Evolutionary conservation across 2,888 invertebrate species (phyloP).

Genomic region (Spatulosminthurus flaviceps): DNA sequence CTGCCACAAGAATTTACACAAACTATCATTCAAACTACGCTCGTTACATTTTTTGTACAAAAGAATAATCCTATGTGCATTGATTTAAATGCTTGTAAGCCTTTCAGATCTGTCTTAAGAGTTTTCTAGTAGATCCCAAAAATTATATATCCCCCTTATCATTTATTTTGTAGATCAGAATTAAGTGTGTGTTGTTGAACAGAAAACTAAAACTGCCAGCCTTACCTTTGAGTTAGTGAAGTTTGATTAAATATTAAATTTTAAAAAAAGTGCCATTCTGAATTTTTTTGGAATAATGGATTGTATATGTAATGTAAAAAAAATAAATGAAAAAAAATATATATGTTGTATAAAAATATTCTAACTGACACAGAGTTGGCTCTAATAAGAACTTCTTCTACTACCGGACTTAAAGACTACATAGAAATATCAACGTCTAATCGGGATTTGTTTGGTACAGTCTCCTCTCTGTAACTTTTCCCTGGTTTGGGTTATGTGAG

Average conservation of each 20-base stretch:
- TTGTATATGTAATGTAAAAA: not conserved
- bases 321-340: not conserved
- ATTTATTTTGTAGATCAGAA: not conserved
- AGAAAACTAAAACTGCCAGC: not conserved
- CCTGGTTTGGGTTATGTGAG: not conserved
- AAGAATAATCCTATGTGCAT: not conserved
- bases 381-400: not conserved
- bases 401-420: not conserved
- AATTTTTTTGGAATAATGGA: not conserved
- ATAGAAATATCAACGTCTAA: conserved; percentile 28
- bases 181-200: not conserved
- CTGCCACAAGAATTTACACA: not conserved
- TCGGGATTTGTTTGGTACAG: not conserved
- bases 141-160: too few species aligned
- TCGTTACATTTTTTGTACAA: not conserved
- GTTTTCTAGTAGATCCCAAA: not conserved
- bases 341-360: not conserved
- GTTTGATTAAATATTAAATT: not conserved
- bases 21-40: conserved; percentile 9
- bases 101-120: not conserved
- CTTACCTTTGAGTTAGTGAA: not conserved
- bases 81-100: not conserved
- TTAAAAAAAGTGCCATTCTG: too few species aligned
- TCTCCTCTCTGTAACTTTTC: too few species aligned
- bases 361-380: not conserved